A percentile compares a stretch with the other conserved stretches of the same genome.
Evolutionary conservation across 2,113 vertebrate species (phyloP).

Genomic region (Philantomba maxwellii): DNA sequence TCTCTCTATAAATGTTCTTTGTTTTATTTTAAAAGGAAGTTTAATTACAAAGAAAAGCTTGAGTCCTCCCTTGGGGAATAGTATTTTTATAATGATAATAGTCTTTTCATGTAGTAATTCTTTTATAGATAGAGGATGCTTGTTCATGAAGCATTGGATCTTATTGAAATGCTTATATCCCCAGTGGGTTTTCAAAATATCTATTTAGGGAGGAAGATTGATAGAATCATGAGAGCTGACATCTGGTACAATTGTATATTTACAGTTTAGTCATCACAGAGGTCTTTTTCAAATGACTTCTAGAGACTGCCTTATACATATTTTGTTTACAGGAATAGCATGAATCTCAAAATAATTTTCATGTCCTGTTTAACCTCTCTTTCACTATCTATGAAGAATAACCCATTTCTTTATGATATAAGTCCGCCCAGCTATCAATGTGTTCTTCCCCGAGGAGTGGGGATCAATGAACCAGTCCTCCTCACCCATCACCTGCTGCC

Average conservation of each 20-base stretch:
- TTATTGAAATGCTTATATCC: constrained; percentile 45
- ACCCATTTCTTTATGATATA: neutral
- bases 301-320: neutral
- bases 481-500: neutral
- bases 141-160: constrained; percentile 36
- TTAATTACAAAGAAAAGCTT: constrained; percentile 72
- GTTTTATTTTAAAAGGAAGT: constrained; percentile 66
- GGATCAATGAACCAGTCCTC: neutral
- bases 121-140: constrained; percentile 51
- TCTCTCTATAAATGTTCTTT: constrained; percentile 46
- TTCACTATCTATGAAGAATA: neutral
- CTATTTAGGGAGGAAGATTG: constrained; percentile 57
- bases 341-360: neutral
- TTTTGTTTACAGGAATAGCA: neutral
- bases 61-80: constrained; percentile 38
- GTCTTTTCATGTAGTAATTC: constrained; percentile 49
- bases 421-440: neutral
- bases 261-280: constrained; percentile 53
- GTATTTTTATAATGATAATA: constrained; percentile 58
- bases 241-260: constrained; percentile 64
- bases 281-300: constrained; percentile 34
- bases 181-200: constrained; percentile 45
- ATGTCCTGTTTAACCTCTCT: neutral
- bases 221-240: constrained; percentile 53
- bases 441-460: neutral